phyloP scores from a whole-genome alignment of 2,888 invertebrate species.

The Calameuta pallipes region DNA sequence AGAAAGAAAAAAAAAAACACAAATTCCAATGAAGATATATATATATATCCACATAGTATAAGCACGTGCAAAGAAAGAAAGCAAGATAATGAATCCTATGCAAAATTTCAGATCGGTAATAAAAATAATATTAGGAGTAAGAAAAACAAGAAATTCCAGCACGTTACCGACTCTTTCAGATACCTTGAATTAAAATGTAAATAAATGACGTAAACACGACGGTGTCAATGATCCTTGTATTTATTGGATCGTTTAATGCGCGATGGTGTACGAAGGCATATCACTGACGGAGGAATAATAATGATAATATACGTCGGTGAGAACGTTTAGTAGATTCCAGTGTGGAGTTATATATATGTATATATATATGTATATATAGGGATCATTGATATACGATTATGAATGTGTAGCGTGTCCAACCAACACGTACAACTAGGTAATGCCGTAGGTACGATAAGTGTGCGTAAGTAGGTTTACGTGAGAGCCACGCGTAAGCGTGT shows the following conservation, averaged over 20 bases:
- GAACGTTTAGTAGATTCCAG: not conserved
- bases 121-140: not conserved
- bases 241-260: slow-evolving; percentile 52
- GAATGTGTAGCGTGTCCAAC: not conserved
- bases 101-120: not conserved
- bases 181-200: slow-evolving; percentile 50
- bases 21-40: not conserved
- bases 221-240: slow-evolving; percentile 55
- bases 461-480: slow-evolving; percentile 33
- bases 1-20: not conserved
- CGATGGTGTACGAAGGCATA: slow-evolving; percentile 11
- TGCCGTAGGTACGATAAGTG: not conserved
- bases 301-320: not conserved
- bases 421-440: not conserved
- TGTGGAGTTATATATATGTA: no score
- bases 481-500: not conserved
- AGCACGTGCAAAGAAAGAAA: not conserved
- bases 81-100: no score
- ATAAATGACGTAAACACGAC: slow-evolving; percentile 26
- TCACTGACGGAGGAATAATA: not conserved
- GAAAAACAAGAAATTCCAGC: slow-evolving; percentile 3
- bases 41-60: not conserved
- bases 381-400: not conserved
- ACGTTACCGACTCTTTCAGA: slow-evolving; percentile 30
- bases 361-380: no score